Base-by-base conservation (phyloP, 37 sponge, comb jelly and placozoan genomes). In the Theonella swinhoei region DNA sequence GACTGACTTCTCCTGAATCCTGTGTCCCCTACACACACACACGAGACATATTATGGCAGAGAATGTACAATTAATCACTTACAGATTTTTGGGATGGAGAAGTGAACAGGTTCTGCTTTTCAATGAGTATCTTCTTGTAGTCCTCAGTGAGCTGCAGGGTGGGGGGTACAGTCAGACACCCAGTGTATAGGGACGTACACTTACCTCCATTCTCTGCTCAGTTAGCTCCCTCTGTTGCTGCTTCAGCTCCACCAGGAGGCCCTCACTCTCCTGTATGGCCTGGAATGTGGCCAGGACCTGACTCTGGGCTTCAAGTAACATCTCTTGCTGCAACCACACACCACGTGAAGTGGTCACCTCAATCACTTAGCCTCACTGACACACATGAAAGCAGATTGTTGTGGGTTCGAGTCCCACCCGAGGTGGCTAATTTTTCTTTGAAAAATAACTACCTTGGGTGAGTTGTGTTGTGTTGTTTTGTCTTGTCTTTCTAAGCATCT, bases 31-130 rank as follows among this genome's bases (percentile, higher is more conserved):
- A n/a, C n/a, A n/a, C n/a, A n/a, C n/a, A n/a, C n/a, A n/a, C n/a
- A n/a, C n/a, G n/a, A n/a, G n/a, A n/a, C n/a, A n/a, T n/a, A n/a
- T n/a, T n/a, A n/a, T n/a, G n/a, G n/a, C n/a, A n/a, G n/a, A n/a
- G n/a, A n/a, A n/a, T n/a, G n/a, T n/a, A n/a, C n/a, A n/a, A 14
- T 47, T 47, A 17, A 47, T 47, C 54, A 47, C 54, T 47, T 17
- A 47, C 54, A 47, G 54, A 47, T 14, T 47, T 14, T 47, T 47
- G 11, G 34, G 69, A 29, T 31, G 69, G 69, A 2, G 69, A 68
- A 4, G 34, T 33, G 33, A 68, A 68, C 33, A 68, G 69, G 34
- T 41, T 54, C 60, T 75, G 76, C 31, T 75, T 75, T 59, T 75
- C 41, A 20, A 75, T 1, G 29, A 75, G 58, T 0, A 75, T 59